Evolutionary conservation across 2,888 invertebrate genomes (phyloP).

Genomic region (Leptura quadrifasciata): DNA sequence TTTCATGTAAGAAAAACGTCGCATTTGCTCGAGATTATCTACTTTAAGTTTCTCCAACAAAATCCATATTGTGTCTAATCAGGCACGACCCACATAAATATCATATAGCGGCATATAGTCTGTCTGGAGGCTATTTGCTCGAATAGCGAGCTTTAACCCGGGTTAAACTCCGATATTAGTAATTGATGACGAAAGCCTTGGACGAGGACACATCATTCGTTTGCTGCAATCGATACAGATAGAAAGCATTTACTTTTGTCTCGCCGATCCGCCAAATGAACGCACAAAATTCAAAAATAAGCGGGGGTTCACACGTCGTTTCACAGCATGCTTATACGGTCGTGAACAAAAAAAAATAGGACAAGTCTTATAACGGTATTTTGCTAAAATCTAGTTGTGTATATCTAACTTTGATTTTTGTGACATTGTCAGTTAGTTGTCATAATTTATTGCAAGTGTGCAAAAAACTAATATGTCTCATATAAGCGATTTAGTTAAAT

Average conservation of each 20-base stretch:
- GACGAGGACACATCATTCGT: neutral
- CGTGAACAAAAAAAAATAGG: too few species aligned
- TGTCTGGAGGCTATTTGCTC: neutral
- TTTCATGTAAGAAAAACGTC: too few species aligned
- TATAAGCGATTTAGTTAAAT: too few species aligned
- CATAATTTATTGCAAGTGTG: too few species aligned
- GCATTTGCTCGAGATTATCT: neutral
- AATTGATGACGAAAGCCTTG: constrained; percentile 6
- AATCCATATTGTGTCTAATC: neutral
- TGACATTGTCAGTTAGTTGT: too few species aligned
- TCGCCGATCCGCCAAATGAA: neutral
- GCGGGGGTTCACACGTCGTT: neutral
- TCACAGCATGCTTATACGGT: too few species aligned
- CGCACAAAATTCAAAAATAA: neutral
- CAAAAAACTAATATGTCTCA: too few species aligned
- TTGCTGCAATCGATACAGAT: constrained; percentile 8
- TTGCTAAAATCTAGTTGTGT: too few species aligned
- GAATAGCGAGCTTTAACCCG: constrained; percentile 1
- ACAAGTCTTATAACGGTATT: too few species aligned
- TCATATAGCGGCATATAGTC: neutral
- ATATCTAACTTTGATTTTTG: too few species aligned
- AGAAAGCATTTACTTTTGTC: neutral
- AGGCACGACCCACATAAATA: neutral
- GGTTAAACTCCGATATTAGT: constrained; percentile 7
- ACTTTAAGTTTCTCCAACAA: neutral